Base-by-base conservation (phyloP, 1,140 invertebrate genomes). In the Coenobita brevimanus region DNA sequence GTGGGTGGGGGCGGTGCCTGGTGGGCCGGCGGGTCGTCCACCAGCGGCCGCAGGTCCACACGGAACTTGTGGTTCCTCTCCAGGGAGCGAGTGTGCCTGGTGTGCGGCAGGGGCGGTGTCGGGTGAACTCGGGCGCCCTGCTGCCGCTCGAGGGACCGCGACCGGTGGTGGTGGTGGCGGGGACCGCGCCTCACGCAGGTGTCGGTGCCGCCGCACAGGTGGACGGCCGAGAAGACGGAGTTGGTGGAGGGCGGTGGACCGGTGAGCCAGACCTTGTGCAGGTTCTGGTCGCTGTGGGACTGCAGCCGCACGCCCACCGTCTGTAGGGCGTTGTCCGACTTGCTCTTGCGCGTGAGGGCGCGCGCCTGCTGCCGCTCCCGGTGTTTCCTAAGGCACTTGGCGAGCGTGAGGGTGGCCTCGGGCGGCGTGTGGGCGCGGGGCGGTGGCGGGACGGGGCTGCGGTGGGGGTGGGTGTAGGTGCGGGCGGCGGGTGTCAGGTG, bases 321-420 rank as follows among this genome's bases (percentile, higher is more conserved):
- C 82, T 92, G 91, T 3, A 92, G 89, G 81, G 90, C 92, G 89
- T 92, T 92, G 89, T 92, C 92, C 2, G 92, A 92, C 85, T 92
- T 92, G 33, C 92, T 92, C 82, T 92, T 92, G 3, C 90, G 90
- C 36, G 91, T 91, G 60, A 92, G 89, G 8, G 90, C 79, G 71
- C 89, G 89, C 69, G 75, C 83, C 36, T 89, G 86, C 88, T 89
- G 86, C 87, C 89, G 84, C 78, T 89, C 86, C 43, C 86, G 85
- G 73, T 88, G 89, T 76, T 88, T 90, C 67, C 90, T 88, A 71
- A 91, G 89, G 85, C 91, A 91, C 82, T 91, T 91, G 54, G 90
- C 90, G 82, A 90, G 90, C 15, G 87, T 85, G 79, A 80, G 87
- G 27, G 88, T 71, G 71, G 79, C 43, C 84, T 76, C 79, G 89